Conservation (phyloP, 2,888 invertebrate species). For the Masnerella sp. region DNA sequence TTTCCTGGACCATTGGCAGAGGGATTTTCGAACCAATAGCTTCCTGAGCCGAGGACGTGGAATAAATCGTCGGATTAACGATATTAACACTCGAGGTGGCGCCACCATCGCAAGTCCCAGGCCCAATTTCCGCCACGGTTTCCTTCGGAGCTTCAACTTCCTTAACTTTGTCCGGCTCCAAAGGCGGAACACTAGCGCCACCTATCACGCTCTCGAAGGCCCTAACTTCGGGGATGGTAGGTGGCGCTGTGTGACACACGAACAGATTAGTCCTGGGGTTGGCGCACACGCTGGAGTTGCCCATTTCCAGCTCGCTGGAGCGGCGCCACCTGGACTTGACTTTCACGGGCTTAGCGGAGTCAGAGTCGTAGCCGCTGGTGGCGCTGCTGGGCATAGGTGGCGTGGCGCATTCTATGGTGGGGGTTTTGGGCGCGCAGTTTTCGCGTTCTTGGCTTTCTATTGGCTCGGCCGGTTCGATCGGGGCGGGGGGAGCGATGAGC, state of each 20-base stretch:
- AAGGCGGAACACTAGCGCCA: constrained; percentile 1
- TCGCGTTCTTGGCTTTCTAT: constrained; percentile 73
- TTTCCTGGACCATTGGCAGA: constrained; percentile 78
- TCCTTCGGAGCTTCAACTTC: not conserved
- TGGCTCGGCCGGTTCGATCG: constrained; percentile 66
- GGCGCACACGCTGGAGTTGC: constrained; percentile 63
- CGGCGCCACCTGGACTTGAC: constrained; percentile 88
- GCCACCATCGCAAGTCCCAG: too few relatives aligned
- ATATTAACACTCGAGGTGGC: too few relatives aligned
- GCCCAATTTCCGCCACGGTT: not conserved
- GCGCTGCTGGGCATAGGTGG: constrained; percentile 65
- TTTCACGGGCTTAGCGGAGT: constrained; percentile 83
- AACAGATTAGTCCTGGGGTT: constrained; percentile 51
- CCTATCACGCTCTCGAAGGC: constrained; percentile 72
- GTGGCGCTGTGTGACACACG: constrained; percentile 76
- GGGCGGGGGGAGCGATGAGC: constrained; percentile 52
- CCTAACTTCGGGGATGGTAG: constrained; percentile 77
- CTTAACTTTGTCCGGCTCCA: constrained; percentile 18
- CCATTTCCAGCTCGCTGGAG: constrained; percentile 86
- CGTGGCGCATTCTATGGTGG: constrained; percentile 66
- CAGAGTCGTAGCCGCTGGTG: constrained; percentile 72
- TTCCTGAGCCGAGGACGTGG: constrained; percentile 62
- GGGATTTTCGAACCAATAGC: constrained; percentile 69
- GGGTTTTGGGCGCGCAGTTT: constrained; percentile 66
- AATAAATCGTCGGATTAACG: constrained; percentile 39